Evolutionary conservation across 2,797 vertebrate species (phyloP).

Genomic region (Simalia tracyae): DNA sequence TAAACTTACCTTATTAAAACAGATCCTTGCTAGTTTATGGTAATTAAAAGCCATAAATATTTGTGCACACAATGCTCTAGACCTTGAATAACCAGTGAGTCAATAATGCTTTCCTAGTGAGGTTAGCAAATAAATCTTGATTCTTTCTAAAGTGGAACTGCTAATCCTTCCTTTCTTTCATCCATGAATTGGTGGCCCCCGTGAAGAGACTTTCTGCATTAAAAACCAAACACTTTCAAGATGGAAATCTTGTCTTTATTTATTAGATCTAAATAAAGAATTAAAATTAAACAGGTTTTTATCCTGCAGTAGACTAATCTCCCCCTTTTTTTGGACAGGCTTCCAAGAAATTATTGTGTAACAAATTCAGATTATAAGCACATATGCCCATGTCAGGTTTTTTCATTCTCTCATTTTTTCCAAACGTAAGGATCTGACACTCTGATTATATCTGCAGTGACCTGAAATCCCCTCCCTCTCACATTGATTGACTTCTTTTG

Average conservation of each 20-base stretch:
- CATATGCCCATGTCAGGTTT: background rate
- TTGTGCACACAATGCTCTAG: constrained; percentile 64
- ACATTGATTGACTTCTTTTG: background rate
- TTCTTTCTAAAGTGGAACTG: constrained; percentile 74
- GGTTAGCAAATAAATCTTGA: constrained; percentile 76
- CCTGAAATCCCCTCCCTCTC: background rate
- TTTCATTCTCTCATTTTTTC: background rate
- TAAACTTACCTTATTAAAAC: constrained; percentile 68
- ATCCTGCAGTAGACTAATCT: constrained; percentile 43
- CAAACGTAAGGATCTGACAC: background rate
- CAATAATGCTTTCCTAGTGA: constrained; percentile 73
- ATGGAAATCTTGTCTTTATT: constrained; percentile 63
- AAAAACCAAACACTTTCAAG: constrained; percentile 68
- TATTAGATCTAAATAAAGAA: background rate
- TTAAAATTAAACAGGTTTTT: background rate
- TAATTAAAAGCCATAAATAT: constrained; percentile 81
- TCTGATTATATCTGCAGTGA: background rate
- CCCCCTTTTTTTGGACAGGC: constrained; percentile 23
- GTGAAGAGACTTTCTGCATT: constrained; percentile 55
- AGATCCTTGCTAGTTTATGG: constrained; percentile 74
- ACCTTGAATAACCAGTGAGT: constrained; percentile 70
- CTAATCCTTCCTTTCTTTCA: constrained; percentile 28
- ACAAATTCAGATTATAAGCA: background rate
- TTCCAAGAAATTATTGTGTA: background rate
- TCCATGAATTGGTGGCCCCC: constrained; percentile 67